phyloP scores from a whole-genome alignment of 2,888 invertebrate species.

The Andricus curvator region DNA sequence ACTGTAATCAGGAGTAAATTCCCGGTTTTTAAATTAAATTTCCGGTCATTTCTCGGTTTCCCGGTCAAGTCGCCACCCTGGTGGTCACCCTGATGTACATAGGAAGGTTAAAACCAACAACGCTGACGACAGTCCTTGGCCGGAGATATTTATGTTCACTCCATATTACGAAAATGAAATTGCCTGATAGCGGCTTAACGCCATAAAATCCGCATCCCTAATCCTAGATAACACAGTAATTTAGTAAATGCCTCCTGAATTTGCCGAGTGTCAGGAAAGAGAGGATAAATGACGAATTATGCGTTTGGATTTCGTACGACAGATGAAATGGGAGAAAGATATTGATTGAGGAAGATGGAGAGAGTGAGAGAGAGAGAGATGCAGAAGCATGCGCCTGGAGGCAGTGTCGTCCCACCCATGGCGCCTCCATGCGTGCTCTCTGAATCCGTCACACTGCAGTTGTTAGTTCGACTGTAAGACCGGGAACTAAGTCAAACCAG shows the following conservation, averaged over 20 bases:
- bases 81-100: no score
- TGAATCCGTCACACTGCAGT: constrained; percentile 52
- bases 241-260: background rate
- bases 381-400: constrained; percentile 61
- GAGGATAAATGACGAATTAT: constrained; percentile 14
- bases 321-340: constrained; percentile 60
- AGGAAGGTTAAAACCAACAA: no score
- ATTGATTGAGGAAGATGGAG: constrained; percentile 66
- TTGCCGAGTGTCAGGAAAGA: background rate
- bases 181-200: background rate
- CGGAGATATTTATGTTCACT: background rate
- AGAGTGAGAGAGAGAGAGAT: constrained; percentile 53
- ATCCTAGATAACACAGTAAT: background rate
- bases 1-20: no score
- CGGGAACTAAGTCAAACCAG: constrained; percentile 39
- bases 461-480: constrained; percentile 30
- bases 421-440: constrained; percentile 78
- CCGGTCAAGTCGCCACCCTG: no score
- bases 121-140: no score
- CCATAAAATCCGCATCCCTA: background rate
- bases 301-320: constrained; percentile 35
- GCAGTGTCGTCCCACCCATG: constrained; percentile 79
- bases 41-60: no score
- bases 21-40: no score
- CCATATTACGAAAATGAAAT: background rate